These are phyloP conservation scores for Dissostichus mawsoni DNA, from an alignment of 2,113 vertebrate species.

Conservation along the genomic window DNA sequence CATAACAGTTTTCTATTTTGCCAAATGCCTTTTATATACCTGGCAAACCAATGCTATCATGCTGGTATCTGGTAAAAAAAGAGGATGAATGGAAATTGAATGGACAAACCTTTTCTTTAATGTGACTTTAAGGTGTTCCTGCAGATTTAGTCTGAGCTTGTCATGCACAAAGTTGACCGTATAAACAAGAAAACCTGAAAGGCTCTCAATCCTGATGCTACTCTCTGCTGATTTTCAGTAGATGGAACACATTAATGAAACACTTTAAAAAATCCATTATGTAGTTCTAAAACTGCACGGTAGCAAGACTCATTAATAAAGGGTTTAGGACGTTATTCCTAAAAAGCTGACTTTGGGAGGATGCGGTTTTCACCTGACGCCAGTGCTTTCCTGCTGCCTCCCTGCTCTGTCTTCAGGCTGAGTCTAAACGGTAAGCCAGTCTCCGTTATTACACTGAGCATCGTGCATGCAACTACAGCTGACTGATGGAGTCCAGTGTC, in stretches of 20 bases:
- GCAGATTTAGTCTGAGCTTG: not conserved
- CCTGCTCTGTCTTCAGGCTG: slow-evolving; percentile 34
- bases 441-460: slow-evolving; percentile 31
- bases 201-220: not conserved
- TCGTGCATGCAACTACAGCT: slow-evolving; percentile 46
- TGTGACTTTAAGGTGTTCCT: not conserved
- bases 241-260: slow-evolving; percentile 43
- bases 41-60: slow-evolving; percentile 35
- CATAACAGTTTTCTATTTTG: slow-evolving; percentile 38
- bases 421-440: slow-evolving; percentile 21
- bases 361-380: slow-evolving; percentile 51
- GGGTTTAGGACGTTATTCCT: slow-evolving; percentile 23
- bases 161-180: slow-evolving; percentile 25
- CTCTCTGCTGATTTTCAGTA: slow-evolving; percentile 26
- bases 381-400: slow-evolving; percentile 53
- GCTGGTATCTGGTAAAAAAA: slow-evolving; percentile 5
- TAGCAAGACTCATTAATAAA: slow-evolving; percentile 47
- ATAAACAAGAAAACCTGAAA: slow-evolving; percentile 16
- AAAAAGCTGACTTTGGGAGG: slow-evolving; percentile 53
- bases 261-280: slow-evolving; percentile 50
- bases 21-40: slow-evolving; percentile 56
- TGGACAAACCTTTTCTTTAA: slow-evolving; percentile 30
- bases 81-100: slow-evolving; percentile 41
- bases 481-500: slow-evolving; percentile 52
- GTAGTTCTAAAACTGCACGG: slow-evolving; percentile 31